phyloP scores from a whole-genome alignment of 2,888 invertebrate genomes.

The Nephrotoma appendiculata region DNA sequence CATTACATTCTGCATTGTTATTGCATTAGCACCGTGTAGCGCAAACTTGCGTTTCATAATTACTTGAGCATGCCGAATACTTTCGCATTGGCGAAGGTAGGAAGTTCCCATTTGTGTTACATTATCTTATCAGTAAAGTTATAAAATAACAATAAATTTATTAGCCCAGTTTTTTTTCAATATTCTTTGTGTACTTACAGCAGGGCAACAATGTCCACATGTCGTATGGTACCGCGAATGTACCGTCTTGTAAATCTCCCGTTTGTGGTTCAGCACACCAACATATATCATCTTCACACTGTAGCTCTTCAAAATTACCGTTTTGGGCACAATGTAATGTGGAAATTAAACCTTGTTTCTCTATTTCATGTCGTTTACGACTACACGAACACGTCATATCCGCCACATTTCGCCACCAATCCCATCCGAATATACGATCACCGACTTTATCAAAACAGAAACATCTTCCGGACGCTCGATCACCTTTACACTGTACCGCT shows the following conservation, averaged over 20 bases:
- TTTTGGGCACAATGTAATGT: constrained; percentile 46
- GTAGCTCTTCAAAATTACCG: constrained; percentile 53
- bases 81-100: constrained; percentile 54
- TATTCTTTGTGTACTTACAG: constrained; percentile 35
- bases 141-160: neutral
- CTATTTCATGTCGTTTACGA: constrained; percentile 39
- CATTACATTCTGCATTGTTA: constrained; percentile 35
- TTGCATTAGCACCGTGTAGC: constrained; percentile 42
- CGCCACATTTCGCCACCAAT: constrained; percentile 39
- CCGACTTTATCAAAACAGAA: constrained; percentile 47
- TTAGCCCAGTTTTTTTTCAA: neutral
- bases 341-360: constrained; percentile 27
- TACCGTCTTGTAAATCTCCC: constrained; percentile 37
- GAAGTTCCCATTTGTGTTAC: constrained; percentile 34
- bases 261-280: constrained; percentile 51
- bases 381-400: constrained; percentile 50
- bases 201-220: constrained; percentile 47
- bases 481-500: constrained; percentile 53
- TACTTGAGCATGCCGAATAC: constrained; percentile 39
- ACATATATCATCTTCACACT: constrained; percentile 51
- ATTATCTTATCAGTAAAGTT: constrained; percentile 29
- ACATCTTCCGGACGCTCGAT: constrained; percentile 43
- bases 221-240: constrained; percentile 39
- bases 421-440: constrained; percentile 48
- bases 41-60: constrained; percentile 38